Evolutionary conservation across 2,113 vertebrate genomes (phyloP).

Genomic region (Todiramphus saurophagus): DNA sequence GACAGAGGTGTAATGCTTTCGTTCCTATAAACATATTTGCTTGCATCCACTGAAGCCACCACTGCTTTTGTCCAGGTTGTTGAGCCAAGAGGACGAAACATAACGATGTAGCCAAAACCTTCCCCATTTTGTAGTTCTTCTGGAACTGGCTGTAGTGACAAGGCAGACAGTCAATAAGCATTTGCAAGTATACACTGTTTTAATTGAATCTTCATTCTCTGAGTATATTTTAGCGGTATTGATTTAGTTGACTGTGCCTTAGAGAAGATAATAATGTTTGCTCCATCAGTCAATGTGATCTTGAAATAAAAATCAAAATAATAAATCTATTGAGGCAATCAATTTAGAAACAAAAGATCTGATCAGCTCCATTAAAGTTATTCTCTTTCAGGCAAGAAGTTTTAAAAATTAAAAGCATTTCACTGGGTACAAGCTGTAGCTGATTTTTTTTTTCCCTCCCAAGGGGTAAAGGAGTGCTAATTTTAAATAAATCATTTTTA

Average conservation of each 20-base stretch:
- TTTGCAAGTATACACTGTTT: conserved; percentile 7
- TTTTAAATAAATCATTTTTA: background rate
- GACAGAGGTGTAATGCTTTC: conserved; percentile 83
- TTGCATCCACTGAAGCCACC: conserved; percentile 81
- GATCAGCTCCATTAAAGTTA: conserved; percentile 49
- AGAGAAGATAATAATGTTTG: conserved; percentile 69
- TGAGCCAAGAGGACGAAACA: conserved; percentile 81
- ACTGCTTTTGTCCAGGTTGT: conserved; percentile 82
- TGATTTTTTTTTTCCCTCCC: background rate
- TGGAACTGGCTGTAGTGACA: conserved; percentile 78
- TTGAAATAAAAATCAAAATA: conserved; percentile 68
- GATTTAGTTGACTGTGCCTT: conserved; percentile 55
- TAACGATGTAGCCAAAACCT: conserved; percentile 85
- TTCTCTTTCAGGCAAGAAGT: conserved; percentile 20
- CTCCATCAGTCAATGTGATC: conserved; percentile 48
- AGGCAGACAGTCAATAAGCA: conserved; percentile 44
- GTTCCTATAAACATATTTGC: conserved; percentile 83
- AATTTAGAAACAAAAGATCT: conserved; percentile 49
- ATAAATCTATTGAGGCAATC: conserved; percentile 59
- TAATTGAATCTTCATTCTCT: conserved; percentile 66
- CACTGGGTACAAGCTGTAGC: background rate
- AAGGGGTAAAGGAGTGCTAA: background rate
- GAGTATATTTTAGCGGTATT: conserved; percentile 49
- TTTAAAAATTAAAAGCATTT: conserved; percentile 55
- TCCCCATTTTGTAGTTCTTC: conserved; percentile 90